Base-by-base conservation (phyloP, 2,888 invertebrate species). In the Ochropacha duplaris region DNA sequence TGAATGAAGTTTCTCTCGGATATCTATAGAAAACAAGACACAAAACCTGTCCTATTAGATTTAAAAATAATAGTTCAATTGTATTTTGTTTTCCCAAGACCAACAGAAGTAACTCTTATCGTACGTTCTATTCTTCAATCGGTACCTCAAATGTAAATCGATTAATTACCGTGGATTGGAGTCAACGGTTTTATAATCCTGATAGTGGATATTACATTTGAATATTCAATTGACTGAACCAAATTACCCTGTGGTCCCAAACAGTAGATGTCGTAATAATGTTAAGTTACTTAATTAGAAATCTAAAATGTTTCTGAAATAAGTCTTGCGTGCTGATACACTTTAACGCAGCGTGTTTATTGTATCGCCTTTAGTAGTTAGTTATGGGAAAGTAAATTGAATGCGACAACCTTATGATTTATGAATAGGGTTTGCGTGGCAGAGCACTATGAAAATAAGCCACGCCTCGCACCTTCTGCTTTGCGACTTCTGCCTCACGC, bases 401-500 rank as follows among this genome's bases (percentile, higher is more conserved):
- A 39, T 60, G 57, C 62, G 64, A 67, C 68, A 66, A 57, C 67
- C 60, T 59, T 58, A 64, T 62, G 65, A 69, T 68, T 69, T 64
- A 62, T 59, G 62, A 64, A 28, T 14, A 50, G 49, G 28, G 54
- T 22, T 64, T 71, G 75, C 76, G 77, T 78, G 77, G 36, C 56
- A 54, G 24, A 55, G 52, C 26, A 36, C 65, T 57, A 61, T 74
- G 58, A 54, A 74, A 69, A 54, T 55, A 54, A 49, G 19, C n/a
- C 67, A 62, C 74, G 59, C 71, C 71, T 65, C 49, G 31, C 12
- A 12, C 31, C 31, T 31, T 31, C 12, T 50, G 39, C 51, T 62
- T 64, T 34, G 54, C 57, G 55, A 51, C 55, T 59, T 34, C 6
- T 54, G 22, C 55, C 54, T 57, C 52, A 24, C 55, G 22, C 56